Evolutionary conservation across 2,888 invertebrate genomes (phyloP).

Genomic region (Maniola hyperantus): DNA sequence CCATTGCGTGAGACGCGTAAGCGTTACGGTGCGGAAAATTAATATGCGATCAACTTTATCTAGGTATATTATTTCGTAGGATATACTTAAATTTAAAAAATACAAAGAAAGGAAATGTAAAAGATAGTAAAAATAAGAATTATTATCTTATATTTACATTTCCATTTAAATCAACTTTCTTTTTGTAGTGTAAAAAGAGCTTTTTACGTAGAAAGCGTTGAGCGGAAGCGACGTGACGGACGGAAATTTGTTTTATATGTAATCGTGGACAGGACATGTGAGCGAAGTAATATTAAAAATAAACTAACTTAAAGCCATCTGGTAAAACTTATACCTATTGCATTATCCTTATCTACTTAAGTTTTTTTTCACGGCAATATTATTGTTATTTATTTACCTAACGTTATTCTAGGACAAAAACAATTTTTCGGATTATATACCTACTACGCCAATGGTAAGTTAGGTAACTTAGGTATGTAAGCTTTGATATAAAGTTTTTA

Average conservation of each 20-base stretch:
- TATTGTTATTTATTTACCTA: too few species aligned
- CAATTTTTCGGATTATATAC: too few species aligned
- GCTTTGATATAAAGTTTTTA: too few species aligned
- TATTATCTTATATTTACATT: constrained; percentile 7
- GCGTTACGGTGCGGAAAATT: not conserved
- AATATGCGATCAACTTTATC: not conserved
- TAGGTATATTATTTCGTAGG: not conserved
- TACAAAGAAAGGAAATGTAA: too few species aligned
- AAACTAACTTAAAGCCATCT: not conserved
- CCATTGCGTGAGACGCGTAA: not conserved
- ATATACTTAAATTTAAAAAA: not conserved
- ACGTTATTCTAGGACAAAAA: too few species aligned
- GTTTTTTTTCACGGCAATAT: too few species aligned
- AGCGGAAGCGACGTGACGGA: constrained; percentile 1
- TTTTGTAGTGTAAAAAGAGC: not conserved
- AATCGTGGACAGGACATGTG: not conserved
- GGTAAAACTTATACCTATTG: not conserved
- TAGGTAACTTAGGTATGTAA: too few species aligned
- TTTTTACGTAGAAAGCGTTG: constrained; percentile 6
- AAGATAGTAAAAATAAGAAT: not conserved
- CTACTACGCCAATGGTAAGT: too few species aligned
- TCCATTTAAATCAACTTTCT: constrained; percentile 10
- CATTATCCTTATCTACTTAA: not conserved
- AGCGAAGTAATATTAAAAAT: not conserved
- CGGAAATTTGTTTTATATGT: constrained; percentile 12